Percentiles rank a stretch among this genome's conserved stretches.
Evolutionary conservation across 1,140 invertebrate species (phyloP).

Genomic region (Psilanteris sp.): DNA sequence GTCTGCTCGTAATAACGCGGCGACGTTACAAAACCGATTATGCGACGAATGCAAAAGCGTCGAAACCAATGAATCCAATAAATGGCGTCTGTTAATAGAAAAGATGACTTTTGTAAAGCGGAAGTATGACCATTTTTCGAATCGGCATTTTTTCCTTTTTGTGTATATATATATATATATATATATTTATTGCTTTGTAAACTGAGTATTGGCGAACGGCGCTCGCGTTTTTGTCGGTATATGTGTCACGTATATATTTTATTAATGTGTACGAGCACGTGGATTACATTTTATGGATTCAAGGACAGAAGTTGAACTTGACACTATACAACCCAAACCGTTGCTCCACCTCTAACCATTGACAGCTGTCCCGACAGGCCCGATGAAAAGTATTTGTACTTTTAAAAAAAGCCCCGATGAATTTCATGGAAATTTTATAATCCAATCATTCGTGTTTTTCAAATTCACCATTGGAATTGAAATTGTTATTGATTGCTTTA

Average conservation of each 20-base stretch:
- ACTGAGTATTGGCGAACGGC: too few species aligned
- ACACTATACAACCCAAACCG: constrained; percentile 49
- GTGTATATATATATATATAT: too few species aligned
- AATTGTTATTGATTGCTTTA: constrained; percentile 59
- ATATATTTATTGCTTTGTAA: background rate
- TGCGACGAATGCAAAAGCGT: background rate
- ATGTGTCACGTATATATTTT: constrained; percentile 8
- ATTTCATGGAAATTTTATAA: constrained; percentile 59
- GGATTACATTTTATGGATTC: constrained; percentile 57
- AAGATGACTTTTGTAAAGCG: background rate
- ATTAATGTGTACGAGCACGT: constrained; percentile 47
- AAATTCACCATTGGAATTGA: constrained; percentile 36
- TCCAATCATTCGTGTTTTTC: constrained; percentile 58
- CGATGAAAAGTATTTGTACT: constrained; percentile 50
- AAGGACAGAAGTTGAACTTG: constrained; percentile 55
- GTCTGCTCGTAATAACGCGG: too few species aligned
- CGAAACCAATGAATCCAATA: too few species aligned
- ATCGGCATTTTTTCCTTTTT: too few species aligned
- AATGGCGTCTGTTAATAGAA: too few species aligned
- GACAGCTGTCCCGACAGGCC: constrained; percentile 49
- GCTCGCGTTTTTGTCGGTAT: background rate
- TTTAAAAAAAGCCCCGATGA: constrained; percentile 30
- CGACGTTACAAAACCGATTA: constrained; percentile 24
- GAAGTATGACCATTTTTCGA: too few species aligned
- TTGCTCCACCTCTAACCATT: constrained; percentile 49